Evolutionary conservation across 1,140 invertebrate species (phyloP).

Genomic region (Nasonia giraulti): DNA sequence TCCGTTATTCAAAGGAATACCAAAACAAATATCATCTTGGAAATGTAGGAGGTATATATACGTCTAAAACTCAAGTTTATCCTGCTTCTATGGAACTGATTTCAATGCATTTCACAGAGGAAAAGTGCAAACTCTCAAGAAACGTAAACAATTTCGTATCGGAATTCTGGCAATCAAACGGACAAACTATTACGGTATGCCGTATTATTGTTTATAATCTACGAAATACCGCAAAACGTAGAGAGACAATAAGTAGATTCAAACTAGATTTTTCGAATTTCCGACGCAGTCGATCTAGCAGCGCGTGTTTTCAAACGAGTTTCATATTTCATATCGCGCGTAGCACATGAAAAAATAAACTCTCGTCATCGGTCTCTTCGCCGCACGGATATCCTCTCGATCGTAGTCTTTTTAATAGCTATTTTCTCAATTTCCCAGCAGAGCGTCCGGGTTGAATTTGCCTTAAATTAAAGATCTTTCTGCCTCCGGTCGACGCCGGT

Average conservation of each 20-base stretch:
- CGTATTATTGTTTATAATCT: background rate
- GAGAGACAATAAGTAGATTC: background rate
- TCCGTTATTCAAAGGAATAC: background rate
- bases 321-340: background rate
- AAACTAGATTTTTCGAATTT: background rate
- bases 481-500: background rate
- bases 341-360: background rate
- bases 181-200: background rate
- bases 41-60: background rate
- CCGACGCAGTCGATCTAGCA: background rate
- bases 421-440: background rate
- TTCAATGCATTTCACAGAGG: background rate
- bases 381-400: too few species aligned
- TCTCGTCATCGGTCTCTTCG: background rate
- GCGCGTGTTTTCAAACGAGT: background rate
- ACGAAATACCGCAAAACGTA: background rate
- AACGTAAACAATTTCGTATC: background rate
- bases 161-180: background rate
- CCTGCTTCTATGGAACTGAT: background rate
- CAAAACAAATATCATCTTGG: background rate
- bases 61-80: background rate
- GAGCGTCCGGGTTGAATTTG: background rate
- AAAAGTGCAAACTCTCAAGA: background rate
- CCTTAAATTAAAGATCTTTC: constrained; percentile 27
- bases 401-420: background rate